A percentile compares a stretch with the other conserved stretches of the same genome.
phyloP scores from a whole-genome alignment of 2,113 vertebrate genomes.

The Psittacara wagleri region DNA sequence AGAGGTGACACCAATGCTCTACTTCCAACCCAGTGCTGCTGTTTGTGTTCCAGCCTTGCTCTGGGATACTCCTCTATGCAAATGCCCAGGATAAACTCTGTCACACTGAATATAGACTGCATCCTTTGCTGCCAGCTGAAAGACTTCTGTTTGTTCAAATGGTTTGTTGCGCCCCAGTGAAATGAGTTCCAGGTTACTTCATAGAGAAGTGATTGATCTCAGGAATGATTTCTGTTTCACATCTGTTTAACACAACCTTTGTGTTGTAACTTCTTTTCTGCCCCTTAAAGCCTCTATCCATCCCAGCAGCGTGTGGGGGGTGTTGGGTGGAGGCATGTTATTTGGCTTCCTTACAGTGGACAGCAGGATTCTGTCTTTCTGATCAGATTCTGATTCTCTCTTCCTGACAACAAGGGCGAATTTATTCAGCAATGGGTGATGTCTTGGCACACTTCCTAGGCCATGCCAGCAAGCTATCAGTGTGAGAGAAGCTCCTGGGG shows the following conservation, averaged over 20 bases:
- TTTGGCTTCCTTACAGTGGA: no score
- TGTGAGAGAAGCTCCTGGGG: neutral
- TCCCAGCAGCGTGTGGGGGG: neutral
- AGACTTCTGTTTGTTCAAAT: neutral
- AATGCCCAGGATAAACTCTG: neutral
- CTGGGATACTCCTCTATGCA: accelerated
- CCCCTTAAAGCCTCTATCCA: neutral
- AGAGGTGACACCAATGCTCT: neutral
- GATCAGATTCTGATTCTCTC: neutral
- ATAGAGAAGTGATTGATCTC: neutral
- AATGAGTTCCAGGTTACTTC: neutral
- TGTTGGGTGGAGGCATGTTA: neutral
- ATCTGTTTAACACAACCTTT: neutral
- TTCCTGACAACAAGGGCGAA: neutral
- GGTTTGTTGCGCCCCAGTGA: neutral
- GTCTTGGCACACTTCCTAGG: neutral
- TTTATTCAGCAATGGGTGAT: neutral
- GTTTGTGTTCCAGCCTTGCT: neutral
- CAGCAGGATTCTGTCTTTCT: neutral
- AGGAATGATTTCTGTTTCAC: neutral
- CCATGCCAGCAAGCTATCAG: neutral
- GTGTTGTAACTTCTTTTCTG: neutral
- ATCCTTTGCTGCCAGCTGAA: neutral
- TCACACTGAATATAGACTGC: neutral
- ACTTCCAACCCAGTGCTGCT: neutral